phyloP scores from a whole-genome alignment of 2,113 vertebrate genomes.

The Loxodonta africana region DNA sequence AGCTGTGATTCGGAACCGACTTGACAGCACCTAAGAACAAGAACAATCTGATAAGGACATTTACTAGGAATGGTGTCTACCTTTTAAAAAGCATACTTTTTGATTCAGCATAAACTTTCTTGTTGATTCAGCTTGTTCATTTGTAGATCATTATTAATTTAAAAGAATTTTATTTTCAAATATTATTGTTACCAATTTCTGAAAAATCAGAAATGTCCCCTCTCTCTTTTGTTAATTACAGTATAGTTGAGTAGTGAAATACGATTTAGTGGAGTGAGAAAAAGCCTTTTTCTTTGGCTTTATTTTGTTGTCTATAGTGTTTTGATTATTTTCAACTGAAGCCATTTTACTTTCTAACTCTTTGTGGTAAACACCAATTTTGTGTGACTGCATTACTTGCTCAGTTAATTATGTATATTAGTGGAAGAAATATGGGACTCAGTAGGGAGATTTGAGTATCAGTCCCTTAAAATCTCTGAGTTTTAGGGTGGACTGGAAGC shows the following conservation, averaged over 20 bases:
- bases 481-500: neutral
- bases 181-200: constrained; percentile 44
- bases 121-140: constrained; percentile 34
- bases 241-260: constrained; percentile 1
- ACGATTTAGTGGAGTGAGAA: neutral
- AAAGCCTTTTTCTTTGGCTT: neutral
- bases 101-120: constrained; percentile 15
- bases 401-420: neutral
- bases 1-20: too few relatives aligned
- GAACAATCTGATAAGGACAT: neutral
- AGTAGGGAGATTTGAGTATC: neutral
- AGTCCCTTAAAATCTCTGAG: neutral
- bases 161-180: constrained; percentile 23
- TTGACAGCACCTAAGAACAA: too few relatives aligned
- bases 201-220: neutral
- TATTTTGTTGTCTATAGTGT: neutral
- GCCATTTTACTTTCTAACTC: neutral
- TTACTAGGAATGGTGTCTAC: constrained; percentile 39
- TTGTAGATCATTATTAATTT: constrained; percentile 22
- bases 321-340: constrained; percentile 13
- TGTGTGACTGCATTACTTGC: neutral
- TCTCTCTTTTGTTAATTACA: neutral
- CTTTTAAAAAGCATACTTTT: constrained; percentile 48
- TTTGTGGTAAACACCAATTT: neutral
- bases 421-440: neutral